Conservation (phyloP, 1,140 invertebrate genomes). For the Pemphigus obesinymphae region DNA sequence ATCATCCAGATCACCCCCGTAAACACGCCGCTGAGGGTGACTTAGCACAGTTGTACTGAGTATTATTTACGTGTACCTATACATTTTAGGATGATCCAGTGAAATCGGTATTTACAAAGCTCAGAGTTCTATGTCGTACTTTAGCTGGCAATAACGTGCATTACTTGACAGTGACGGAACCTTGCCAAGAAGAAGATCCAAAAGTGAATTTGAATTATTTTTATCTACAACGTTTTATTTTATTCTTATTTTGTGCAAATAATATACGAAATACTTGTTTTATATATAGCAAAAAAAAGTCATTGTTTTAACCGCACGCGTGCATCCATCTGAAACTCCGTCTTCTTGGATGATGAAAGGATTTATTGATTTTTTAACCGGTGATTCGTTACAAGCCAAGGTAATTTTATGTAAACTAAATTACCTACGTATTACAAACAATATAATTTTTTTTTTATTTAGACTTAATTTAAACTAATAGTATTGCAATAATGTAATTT, state of each 20-base stretch:
- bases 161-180: slow-evolving; percentile 76
- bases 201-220: slow-evolving; percentile 45
- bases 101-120: slow-evolving; percentile 73
- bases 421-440: too few relatives aligned
- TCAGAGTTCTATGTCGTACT: slow-evolving; percentile 75
- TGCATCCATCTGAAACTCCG: slow-evolving; percentile 94
- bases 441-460: too few relatives aligned
- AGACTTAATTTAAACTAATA: too few relatives aligned
- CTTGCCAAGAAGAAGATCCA: slow-evolving; percentile 46
- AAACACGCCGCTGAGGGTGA: too few relatives aligned
- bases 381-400: slow-evolving; percentile 69
- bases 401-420: slow-evolving; percentile 49
- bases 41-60: too few relatives aligned
- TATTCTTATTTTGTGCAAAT: too few relatives aligned
- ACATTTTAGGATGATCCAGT: slow-evolving; percentile 67
- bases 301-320: slow-evolving; percentile 81
- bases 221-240: too few relatives aligned
- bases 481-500: too few relatives aligned
- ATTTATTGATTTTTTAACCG: slow-evolving; percentile 83
- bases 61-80: too few relatives aligned
- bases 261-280: too few relatives aligned
- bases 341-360: slow-evolving; percentile 97
- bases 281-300: slow-evolving; percentile 70
- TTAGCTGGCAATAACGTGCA: slow-evolving; percentile 87
- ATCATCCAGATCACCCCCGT: too few relatives aligned